These are phyloP conservation scores for Drosophila subpulchrella DNA, from an alignment of 1,140 invertebrate genomes.

Conservation along the genomic window DNA sequence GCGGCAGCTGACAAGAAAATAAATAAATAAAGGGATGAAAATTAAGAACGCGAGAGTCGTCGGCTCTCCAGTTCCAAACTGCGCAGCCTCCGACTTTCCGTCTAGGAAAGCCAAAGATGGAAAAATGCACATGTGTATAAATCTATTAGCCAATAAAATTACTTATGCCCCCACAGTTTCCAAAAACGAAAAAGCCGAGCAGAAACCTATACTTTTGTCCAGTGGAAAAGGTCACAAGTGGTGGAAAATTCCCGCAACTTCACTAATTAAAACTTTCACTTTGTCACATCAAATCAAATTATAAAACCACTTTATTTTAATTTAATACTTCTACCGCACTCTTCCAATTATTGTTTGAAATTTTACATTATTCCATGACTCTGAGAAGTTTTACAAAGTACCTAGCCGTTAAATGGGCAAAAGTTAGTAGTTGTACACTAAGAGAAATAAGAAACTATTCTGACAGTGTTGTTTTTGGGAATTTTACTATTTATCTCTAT, in stretches of 20 bases:
- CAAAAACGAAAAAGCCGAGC: background rate
- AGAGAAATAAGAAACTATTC: too few species aligned
- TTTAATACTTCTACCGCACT: too few species aligned
- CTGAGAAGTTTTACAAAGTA: too few species aligned
- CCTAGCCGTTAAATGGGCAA: too few species aligned
- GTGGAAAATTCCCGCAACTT: background rate
- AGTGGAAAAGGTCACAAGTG: background rate
- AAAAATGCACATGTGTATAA: constrained; percentile 15
- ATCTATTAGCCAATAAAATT: constrained; percentile 12
- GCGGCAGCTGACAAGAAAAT: constrained; percentile 24
- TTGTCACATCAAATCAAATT: background rate
- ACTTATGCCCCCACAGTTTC: background rate
- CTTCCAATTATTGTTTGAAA: too few species aligned
- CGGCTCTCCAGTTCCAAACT: constrained; percentile 16
- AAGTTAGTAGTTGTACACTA: too few species aligned
- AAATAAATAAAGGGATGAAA: constrained; percentile 37
- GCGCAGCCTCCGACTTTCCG: constrained; percentile 31
- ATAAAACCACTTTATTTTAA: background rate
- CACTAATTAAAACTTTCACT: background rate
- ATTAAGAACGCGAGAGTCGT: constrained; percentile 24
- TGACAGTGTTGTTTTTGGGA: too few species aligned
- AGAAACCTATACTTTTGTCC: background rate
- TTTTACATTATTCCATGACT: too few species aligned
- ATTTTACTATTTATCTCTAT: too few species aligned
- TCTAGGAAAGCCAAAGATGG: constrained; percentile 12